These are phyloP conservation scores for Drosophila bocqueti DNA, from an alignment of 1,140 invertebrate genomes.

Conservation along the genomic window DNA sequence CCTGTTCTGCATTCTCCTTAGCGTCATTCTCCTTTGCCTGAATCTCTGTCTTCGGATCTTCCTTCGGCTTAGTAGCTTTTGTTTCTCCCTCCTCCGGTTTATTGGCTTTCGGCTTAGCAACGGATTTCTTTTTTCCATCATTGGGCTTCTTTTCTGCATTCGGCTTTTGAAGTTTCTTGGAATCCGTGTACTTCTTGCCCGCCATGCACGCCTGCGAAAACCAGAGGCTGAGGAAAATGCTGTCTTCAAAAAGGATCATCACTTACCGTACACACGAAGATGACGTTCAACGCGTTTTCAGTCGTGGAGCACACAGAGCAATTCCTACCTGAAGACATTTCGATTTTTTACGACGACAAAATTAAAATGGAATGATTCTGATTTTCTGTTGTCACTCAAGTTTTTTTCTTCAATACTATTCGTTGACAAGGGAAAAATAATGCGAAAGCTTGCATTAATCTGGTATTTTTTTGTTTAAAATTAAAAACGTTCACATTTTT, in stretches of 20 bases:
- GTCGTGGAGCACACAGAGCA: not conserved
- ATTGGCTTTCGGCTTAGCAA: not conserved
- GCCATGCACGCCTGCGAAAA: not conserved
- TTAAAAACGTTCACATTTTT: too few species aligned
- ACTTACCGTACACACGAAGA: slow-evolving; percentile 1
- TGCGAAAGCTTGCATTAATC: not conserved
- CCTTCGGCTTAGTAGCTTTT: not conserved
- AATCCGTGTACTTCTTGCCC: not conserved
- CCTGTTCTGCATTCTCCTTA: not conserved
- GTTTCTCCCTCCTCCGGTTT: not conserved
- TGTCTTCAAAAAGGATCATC: not conserved
- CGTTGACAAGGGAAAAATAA: not conserved
- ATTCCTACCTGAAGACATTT: not conserved
- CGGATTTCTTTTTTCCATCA: not conserved
- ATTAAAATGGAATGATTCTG: not conserved
- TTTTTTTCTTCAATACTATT: not conserved
- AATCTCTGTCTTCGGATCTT: not conserved
- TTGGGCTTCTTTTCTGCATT: not conserved
- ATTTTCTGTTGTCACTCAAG: not conserved
- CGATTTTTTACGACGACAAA: not conserved
- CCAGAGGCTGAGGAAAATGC: not conserved
- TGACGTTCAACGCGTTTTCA: not conserved
- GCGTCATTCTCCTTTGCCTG: not conserved
- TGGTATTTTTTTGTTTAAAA: too few species aligned
- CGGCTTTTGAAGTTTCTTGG: not conserved